Conservation (phyloP, 2,797 vertebrate species). For the Tamandua tetradactyla region DNA sequence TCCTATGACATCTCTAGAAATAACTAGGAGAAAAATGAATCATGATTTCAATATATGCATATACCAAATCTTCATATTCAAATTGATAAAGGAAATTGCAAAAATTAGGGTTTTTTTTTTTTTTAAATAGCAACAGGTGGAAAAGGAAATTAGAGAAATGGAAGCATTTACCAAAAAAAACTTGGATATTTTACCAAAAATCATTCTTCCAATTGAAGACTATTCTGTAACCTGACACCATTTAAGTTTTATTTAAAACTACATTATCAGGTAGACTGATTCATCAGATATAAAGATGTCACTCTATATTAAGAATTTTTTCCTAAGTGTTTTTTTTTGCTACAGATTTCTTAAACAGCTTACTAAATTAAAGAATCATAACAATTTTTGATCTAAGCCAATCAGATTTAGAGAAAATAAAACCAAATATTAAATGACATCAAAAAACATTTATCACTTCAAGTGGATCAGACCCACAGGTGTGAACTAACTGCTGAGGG, state of each 20-base stretch:
- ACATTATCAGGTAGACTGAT: not conserved
- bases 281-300: not conserved
- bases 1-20: not conserved
- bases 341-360: not conserved
- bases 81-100: not conserved
- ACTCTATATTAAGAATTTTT: not conserved
- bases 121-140: too few relatives aligned
- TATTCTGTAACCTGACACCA: not conserved
- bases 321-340: not conserved
- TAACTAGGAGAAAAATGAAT: not conserved
- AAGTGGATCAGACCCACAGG: not conserved
- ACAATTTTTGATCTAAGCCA: not conserved
- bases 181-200: slow-evolving; percentile 7
- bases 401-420: slow-evolving; percentile 21
- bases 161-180: too few relatives aligned
- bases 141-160: not conserved
- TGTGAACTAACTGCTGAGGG: not conserved
- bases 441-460: not conserved
- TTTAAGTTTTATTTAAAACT: not conserved
- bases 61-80: not conserved
- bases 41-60: not conserved
- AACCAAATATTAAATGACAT: not conserved
- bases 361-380: not conserved
- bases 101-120: too few relatives aligned
- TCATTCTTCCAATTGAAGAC: not conserved